Evolutionary conservation across 2,113 vertebrate species (phyloP), one percentile per base, ranked within the genome.

Genomic region (Leiothrix lutea): DNA sequence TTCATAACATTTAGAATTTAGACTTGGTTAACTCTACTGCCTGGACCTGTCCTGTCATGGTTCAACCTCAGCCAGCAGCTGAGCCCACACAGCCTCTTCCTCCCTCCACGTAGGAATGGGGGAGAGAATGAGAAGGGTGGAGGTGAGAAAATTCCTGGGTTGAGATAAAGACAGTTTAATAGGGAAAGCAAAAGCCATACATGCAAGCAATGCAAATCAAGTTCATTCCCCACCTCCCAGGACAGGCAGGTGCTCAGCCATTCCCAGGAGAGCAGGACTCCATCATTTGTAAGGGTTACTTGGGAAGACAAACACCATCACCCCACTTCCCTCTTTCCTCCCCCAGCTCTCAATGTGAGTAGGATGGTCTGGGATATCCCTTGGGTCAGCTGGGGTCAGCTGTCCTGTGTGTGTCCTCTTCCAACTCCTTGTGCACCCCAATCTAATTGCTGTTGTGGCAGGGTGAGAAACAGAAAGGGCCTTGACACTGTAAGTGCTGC

Each of bases 41-140:
- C n/a, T 67, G 26, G 62, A 66, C 14, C 24, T 56, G 7, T 47
- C 3, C 24, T 78, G 24, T 12, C 24, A 2, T 47, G n/a, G 58
- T 66, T 72, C 31, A 60, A 72, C 14, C 21, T 29, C 20, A 29
- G 36, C 9, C 28, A 29, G 28, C 50, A 57, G n/a, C 42, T 50
- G 36, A 78, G 36, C 62, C 42, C 47, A 25, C 1, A 0, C n/a
- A 47, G 40, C 40, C 8, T 1, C 16, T 51, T 29, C 8, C 20
- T 70, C 42, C 42, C 26, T 69, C 9, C 15, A 4, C 1, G 0
- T 14, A 1, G 1, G 45, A 40, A 31, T 31, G 20, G 42, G 19
- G 16, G 28, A 51, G 57, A 51, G 44, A 57, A 38, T 22, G 24
- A 4, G 28, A 45, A 58, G 28, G 44, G 2, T n/a, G 31, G 33